phyloP scores from a whole-genome alignment of 2,888 invertebrate species.

The Caenorhabditis wallacei region DNA sequence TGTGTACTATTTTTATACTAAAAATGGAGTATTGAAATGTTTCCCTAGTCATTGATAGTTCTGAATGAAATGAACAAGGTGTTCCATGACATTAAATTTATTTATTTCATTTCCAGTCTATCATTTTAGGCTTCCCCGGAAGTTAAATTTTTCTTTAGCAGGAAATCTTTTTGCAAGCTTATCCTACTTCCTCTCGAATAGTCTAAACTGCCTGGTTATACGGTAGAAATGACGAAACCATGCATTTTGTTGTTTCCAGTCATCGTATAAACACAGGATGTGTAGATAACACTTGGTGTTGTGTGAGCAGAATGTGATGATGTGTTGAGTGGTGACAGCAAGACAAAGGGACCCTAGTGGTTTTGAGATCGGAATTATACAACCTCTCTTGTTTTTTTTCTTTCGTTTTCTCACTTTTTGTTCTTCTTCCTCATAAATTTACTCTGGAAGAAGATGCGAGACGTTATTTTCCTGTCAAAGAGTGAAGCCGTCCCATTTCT shows the following conservation, averaged over 20 bases:
- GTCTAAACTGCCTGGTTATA: no score
- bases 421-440: slow-evolving; percentile 34
- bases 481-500: slow-evolving; percentile 25
- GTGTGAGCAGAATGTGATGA: not conserved
- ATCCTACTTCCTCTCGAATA: no score
- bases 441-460: slow-evolving; percentile 3
- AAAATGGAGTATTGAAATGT: not conserved
- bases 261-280: not conserved
- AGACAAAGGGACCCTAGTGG: not conserved
- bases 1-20: slow-evolving; percentile 16
- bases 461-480: slow-evolving; percentile 29
- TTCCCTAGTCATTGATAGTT: not conserved
- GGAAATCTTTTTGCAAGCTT: no score
- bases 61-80: not conserved
- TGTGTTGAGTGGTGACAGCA: not conserved
- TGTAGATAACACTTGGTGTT: not conserved
- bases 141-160: no score
- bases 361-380: not conserved
- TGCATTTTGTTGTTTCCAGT: not conserved
- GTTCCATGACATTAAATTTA: not conserved
- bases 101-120: no score
- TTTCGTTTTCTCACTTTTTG: not conserved
- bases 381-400: not conserved
- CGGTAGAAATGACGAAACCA: not conserved
- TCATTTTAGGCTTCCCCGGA: no score